Evolutionary conservation across 2,888 invertebrate genomes (phyloP).

Genomic region (Lottia scabra): DNA sequence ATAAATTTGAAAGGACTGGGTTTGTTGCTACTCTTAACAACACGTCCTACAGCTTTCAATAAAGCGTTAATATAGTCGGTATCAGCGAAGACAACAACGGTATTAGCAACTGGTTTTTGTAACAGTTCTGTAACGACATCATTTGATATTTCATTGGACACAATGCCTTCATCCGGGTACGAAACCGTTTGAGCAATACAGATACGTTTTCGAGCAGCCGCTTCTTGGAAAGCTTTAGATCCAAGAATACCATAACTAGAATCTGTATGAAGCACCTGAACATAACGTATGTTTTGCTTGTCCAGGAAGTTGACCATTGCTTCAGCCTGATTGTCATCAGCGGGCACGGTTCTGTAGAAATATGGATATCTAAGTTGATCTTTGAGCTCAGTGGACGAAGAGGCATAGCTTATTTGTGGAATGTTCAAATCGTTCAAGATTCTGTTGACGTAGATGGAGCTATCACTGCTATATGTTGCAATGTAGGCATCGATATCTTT

Average conservation of each 20-base stretch:
- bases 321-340: conserved; percentile 55
- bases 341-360: conserved; percentile 59
- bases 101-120: conserved; percentile 57
- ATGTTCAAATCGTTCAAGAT: conserved; percentile 55
- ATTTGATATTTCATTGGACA: conserved; percentile 50
- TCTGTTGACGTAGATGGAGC: conserved; percentile 52
- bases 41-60: conserved; percentile 48
- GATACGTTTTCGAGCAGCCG: conserved; percentile 42
- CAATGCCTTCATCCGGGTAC: conserved; percentile 45
- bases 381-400: conserved; percentile 45
- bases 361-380: conserved; percentile 53
- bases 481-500: conserved; percentile 57
- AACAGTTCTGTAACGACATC: conserved; percentile 47
- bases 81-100: conserved; percentile 58
- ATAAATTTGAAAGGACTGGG: conserved; percentile 47
- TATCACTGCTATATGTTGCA: conserved; percentile 52
- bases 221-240: conserved; percentile 40
- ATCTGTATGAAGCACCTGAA: conserved; percentile 62
- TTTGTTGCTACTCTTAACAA: conserved; percentile 36
- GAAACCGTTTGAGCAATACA: conserved; percentile 58
- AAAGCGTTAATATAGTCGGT: conserved; percentile 48
- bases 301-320: conserved; percentile 66
- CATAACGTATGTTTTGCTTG: conserved; percentile 66
- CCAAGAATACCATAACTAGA: conserved; percentile 52
- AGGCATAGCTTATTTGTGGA: conserved; percentile 57